Percentiles rank a stretch among this genome's conserved stretches.
Conservation (phyloP, 2,888 invertebrate species). For the Dynastes hyllus region DNA sequence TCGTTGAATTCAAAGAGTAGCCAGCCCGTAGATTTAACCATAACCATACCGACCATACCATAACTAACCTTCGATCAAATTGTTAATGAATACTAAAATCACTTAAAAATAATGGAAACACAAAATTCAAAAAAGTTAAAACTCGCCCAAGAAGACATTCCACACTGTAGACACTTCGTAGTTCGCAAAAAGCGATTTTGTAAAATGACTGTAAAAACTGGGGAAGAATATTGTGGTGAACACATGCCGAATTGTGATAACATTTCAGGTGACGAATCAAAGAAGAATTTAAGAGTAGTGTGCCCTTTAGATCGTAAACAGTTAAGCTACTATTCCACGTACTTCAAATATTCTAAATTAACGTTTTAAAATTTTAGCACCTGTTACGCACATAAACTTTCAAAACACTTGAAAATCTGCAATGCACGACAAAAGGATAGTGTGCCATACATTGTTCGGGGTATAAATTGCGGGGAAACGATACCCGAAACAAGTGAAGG, state of each 20-base stretch:
- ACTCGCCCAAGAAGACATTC: neutral
- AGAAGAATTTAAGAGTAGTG: conserved; percentile 73
- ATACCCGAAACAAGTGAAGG: conserved; percentile 50
- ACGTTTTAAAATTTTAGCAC: conserved; percentile 72
- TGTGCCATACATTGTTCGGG: conserved; percentile 74
- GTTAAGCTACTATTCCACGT: conserved; percentile 66
- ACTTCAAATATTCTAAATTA: conserved; percentile 8
- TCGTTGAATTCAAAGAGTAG: too few relatives aligned
- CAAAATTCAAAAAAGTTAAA: neutral
- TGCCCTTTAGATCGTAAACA: conserved; percentile 86
- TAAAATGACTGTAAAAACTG: conserved; percentile 83
- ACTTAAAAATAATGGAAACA: neutral
- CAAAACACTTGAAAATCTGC: conserved; percentile 82
- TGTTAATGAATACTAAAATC: too few relatives aligned
- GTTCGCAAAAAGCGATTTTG: conserved; percentile 82
- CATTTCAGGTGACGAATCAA: neutral
- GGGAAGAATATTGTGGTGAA: conserved; percentile 82
- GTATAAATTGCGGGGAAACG: conserved; percentile 71
- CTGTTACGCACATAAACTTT: conserved; percentile 79
- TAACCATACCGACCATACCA: too few relatives aligned
- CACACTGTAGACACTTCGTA: conserved; percentile 79
- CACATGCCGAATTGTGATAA: conserved; percentile 72
- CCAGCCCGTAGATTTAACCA: too few relatives aligned
- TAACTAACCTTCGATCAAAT: too few relatives aligned
- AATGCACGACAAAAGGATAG: conserved; percentile 76